Evolutionary conservation across 2,888 invertebrate genomes (phyloP).

Genomic region (Oligia fasciuncula): DNA sequence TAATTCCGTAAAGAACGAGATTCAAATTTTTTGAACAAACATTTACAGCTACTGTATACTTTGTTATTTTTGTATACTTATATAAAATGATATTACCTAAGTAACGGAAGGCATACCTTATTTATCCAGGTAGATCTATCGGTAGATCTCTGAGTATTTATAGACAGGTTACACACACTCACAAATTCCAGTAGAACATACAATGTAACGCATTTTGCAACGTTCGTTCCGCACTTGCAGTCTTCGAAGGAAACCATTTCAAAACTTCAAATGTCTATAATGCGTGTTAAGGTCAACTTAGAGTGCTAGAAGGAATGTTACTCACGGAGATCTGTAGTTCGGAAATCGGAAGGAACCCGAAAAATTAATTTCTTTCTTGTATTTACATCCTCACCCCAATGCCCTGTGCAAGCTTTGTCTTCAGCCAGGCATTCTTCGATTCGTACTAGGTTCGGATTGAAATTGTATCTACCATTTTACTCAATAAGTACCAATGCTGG

Average conservation of each 20-base stretch:
- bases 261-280: constrained; percentile 55
- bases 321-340: constrained; percentile 1
- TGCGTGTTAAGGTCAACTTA: constrained; percentile 55
- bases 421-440: not conserved
- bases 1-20: constrained; percentile 1
- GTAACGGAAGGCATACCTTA: not conserved
- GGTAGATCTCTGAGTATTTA: not conserved
- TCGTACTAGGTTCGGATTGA: not conserved
- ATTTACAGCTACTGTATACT: not conserved
- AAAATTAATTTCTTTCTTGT: not conserved
- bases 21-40: constrained; percentile 10
- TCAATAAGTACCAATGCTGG: too few species aligned
- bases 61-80: not conserved
- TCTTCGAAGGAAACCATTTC: constrained; percentile 66
- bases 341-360: not conserved
- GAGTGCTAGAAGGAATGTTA: constrained; percentile 20
- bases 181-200: constrained; percentile 31
- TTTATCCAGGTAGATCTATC: not conserved
- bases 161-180: constrained; percentile 8
- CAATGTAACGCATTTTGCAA: constrained; percentile 61
- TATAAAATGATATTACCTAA: not conserved
- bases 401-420: not conserved
- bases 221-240: constrained; percentile 65
- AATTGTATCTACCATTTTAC: not conserved
- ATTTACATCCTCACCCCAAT: not conserved